Base-by-base conservation (phyloP, 2,113 vertebrate genomes). In the Gallinago media region DNA sequence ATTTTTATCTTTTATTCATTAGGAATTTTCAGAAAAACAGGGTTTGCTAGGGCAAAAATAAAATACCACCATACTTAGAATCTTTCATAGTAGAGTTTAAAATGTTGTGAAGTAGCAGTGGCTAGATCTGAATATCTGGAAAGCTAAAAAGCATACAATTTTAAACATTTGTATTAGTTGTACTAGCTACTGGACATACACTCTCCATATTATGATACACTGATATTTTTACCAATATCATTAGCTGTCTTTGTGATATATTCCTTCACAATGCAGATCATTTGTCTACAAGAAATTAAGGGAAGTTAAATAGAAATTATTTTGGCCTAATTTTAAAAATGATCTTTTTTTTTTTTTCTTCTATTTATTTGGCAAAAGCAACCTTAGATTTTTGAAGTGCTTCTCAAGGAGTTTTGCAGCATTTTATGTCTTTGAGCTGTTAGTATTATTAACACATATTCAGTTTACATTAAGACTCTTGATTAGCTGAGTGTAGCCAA, bases 1-100 rank as follows among this genome's bases (percentile, higher is more conserved):
- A 94, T 96, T 97, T 97, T 95, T 96, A 96, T 97, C 63, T 97
- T 97, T 97, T 97, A 97, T 96, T 96, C 90, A 95, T 96, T 97
- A 94, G 82, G 27, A 90, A 88, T 87, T 52, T 95, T 95, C 75
- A 81, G 36, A 91, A 96, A 97, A 91, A 38, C n/a, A 63, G 56
- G 56, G 6, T 49, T 81, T 72, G 17, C 22, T 59, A 78, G 85
- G 32, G 11, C 13, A 90, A 76, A 97, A 96, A 85, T 75, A 74
- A 97, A 79, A 93, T 49, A 10, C 12, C 38, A 65, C 16, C 52
- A 42, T 59, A 85, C 6, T 59, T 88, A 44, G 0, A 59, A 25
- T 25, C 63, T 59, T 80, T 94, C 55, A 36, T 16, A 46, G 6
- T 27, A 61, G 26, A 88, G 22, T 40, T 50, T 72, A 49, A 89